A percentile compares a stretch with the other conserved stretches of the same genome.
These are phyloP conservation scores for Calidris pygmaea DNA, from an alignment of 2,113 vertebrate genomes.

Conservation along the genomic window DNA sequence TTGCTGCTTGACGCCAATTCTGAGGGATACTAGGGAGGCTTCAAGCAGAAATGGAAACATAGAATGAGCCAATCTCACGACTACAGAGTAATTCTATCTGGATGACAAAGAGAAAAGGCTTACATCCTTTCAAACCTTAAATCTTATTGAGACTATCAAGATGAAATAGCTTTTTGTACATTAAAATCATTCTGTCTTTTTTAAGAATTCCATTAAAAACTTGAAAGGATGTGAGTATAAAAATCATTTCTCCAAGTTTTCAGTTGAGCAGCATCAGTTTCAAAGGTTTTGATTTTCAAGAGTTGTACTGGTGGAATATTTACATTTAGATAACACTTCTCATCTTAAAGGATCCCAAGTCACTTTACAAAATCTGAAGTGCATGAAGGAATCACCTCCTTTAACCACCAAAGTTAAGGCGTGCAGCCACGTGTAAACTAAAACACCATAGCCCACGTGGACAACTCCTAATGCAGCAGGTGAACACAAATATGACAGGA, in stretches of 20 bases:
- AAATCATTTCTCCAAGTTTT: not conserved
- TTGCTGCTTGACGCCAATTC: not conserved
- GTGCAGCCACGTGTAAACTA: not conserved
- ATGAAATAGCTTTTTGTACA: not conserved
- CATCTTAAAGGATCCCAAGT: not conserved
- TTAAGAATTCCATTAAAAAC: not conserved
- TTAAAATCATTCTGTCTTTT: not conserved
- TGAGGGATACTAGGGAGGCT: not conserved
- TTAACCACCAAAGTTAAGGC: not conserved
- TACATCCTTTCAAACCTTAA: not conserved
- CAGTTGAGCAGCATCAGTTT: conserved; percentile 9
- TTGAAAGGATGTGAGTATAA: not conserved
- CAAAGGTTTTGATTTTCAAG: not conserved
- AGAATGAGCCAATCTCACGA: not conserved
- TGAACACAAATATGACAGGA: not conserved
- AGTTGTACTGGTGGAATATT: not conserved
- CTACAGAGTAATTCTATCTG: not conserved
- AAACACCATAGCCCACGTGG: not conserved
- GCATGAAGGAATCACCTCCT: not conserved
- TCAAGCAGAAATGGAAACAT: not conserved
- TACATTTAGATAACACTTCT: not conserved
- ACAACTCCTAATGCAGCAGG: not conserved
- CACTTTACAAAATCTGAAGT: not conserved
- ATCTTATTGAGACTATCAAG: not conserved
- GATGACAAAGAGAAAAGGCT: not conserved